Evolutionary conservation across 2,113 vertebrate species (phyloP), one percentile per base, ranked within the genome.

Genomic region (Pomatorhinus ruficollis): DNA sequence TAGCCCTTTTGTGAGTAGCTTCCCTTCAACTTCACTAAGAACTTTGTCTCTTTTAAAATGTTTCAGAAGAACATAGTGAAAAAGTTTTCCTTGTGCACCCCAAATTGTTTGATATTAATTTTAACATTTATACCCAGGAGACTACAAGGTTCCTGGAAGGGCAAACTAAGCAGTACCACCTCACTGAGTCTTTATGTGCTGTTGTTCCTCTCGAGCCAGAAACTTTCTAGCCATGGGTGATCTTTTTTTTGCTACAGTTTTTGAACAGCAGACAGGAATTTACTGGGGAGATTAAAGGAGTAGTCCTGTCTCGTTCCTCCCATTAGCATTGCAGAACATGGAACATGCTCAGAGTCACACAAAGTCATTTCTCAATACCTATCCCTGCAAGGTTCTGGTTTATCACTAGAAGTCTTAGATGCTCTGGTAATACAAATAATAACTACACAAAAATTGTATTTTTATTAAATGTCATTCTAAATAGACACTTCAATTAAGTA

Each of bases 401-500:
- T 93, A 59, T 95, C 23, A 37, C 52, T 40, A 39, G 56, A 90
- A 86, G 42, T 54, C 49, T 39, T 60, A n/a, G 60, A 54, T 89
- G 37, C 40, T 84, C 47, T 84, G 15, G 17, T 64, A 78, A 47
- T n/a, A 71, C 64, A 87, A 95, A 90, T 87, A 95, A 66, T 52
- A 90, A 81, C 64, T 52, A 40, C 42, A 81, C 8, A 59, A 78
- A 84, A 70, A 52, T 11, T 5, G 11, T 59, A 15, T 56, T 6
- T 47, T 82, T 77, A 83, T 83, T 70, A 78, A 60, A 78, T 75
- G 45, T 69, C n/a, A 64, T 65, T 47, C 71, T 86, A 88, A 96
- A 95, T 72, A 94, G 68, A 75, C 40, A 39, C 83, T 93, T 91
- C 76, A 82, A n/a, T 94, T 91, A 97, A 87, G 84, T 71, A 69